phyloP scores from a whole-genome alignment of 1,140 invertebrate species.

The Vanessa tameamea region DNA sequence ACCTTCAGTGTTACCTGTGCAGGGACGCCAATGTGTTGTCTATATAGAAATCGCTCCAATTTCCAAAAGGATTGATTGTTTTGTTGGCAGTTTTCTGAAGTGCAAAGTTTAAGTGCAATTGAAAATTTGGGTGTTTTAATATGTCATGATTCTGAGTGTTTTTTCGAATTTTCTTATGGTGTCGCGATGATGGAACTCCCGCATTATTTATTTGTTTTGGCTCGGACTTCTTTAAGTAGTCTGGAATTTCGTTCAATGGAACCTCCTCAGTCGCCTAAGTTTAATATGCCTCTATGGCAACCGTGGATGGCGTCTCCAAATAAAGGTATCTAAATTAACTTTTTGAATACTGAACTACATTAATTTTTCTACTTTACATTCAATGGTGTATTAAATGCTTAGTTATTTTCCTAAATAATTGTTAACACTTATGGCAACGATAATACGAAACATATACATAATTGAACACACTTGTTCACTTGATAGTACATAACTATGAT shows the following conservation, averaged over 20 bases:
- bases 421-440: too few species aligned
- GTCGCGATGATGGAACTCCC: constrained; percentile 77
- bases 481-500: too few species aligned
- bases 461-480: too few species aligned
- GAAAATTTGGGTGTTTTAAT: constrained; percentile 28
- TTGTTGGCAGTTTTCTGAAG: neutral
- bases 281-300: constrained; percentile 78
- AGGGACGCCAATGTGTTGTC: constrained; percentile 68
- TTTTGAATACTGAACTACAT: neutral
- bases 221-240: constrained; percentile 59
- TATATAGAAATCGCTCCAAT: constrained; percentile 40
- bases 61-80: constrained; percentile 42
- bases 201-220: constrained; percentile 70
- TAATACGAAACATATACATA: too few species aligned
- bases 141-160: constrained; percentile 37
- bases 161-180: constrained; percentile 36
- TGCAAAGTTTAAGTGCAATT: constrained; percentile 20
- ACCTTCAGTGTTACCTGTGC: constrained; percentile 80
- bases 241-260: constrained; percentile 68
- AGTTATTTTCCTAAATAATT: too few species aligned
- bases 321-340: constrained; percentile 56
- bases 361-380: too few species aligned
- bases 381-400: too few species aligned
- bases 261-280: constrained; percentile 79
- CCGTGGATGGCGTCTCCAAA: constrained; percentile 72